Conservation (phyloP, 2,888 invertebrate species). For the Mallateleia sp. region DNA sequence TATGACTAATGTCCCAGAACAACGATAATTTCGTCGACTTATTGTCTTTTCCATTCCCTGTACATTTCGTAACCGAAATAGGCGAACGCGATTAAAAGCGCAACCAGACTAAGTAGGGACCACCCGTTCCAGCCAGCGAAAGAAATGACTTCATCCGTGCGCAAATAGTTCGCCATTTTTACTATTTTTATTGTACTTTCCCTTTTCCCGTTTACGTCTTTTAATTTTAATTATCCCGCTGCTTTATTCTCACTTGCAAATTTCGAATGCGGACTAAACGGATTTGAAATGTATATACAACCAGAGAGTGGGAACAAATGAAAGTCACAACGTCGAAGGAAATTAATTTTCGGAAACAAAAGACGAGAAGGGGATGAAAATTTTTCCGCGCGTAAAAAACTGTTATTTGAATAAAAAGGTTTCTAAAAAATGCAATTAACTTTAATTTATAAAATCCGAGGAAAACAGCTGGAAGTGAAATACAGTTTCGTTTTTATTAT, state of each 20-base stretch:
- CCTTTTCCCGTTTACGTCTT: constrained; percentile 12
- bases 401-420: constrained; percentile 17
- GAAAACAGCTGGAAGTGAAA: constrained; percentile 45
- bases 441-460: constrained; percentile 35
- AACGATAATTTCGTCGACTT: not conserved
- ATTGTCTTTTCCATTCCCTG: constrained; percentile 60
- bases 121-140: constrained; percentile 86
- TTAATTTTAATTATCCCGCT: constrained; percentile 7
- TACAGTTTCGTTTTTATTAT: constrained; percentile 58
- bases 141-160: too few species aligned
- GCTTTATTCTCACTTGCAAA: constrained; percentile 13
- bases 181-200: constrained; percentile 69
- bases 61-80: constrained; percentile 80
- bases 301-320: not conserved
- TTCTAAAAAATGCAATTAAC: constrained; percentile 39
- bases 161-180: too few species aligned
- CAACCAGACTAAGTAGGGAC: constrained; percentile 83
- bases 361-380: too few species aligned
- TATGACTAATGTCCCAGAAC: not conserved
- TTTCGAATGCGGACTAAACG: constrained; percentile 10
- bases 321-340: not conserved
- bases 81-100: constrained; percentile 77
- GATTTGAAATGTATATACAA: not conserved
- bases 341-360: too few species aligned
- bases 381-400: constrained; percentile 13